These are phyloP conservation scores for Acanthopleura granulata DNA, from an alignment of 2,888 invertebrate genomes.

Conservation along the genomic window DNA sequence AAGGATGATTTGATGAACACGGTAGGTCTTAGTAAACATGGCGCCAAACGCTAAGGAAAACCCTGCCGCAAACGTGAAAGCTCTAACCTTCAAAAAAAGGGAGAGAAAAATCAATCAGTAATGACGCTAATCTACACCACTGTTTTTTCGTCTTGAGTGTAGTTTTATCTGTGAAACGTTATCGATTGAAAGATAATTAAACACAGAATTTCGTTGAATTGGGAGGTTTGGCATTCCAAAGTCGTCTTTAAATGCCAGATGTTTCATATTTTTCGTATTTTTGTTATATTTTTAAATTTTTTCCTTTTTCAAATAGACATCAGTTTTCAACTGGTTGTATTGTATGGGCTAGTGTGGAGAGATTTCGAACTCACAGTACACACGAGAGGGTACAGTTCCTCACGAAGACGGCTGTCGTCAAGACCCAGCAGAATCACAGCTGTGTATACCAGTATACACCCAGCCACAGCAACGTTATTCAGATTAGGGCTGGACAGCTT, in stretches of 20 bases:
- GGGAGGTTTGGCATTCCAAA: no score
- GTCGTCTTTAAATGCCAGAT: no score
- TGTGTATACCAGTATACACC: constrained; percentile 90
- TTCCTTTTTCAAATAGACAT: no score
- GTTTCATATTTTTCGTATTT: no score
- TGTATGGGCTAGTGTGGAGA: no score
- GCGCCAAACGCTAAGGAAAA: constrained; percentile 93
- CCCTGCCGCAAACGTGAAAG: constrained; percentile 89
- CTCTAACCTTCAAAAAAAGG: constrained; percentile 78
- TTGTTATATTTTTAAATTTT: no score
- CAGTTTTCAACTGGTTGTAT: no score
- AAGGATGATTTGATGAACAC: constrained; percentile 92
- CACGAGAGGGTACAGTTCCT: constrained; percentile 79
- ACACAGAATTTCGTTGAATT: no score
- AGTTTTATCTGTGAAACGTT: no score
- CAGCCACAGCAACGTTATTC: constrained; percentile 91
- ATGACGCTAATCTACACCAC: no score
- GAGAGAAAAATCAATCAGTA: neutral
- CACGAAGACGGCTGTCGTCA: constrained; percentile 83
- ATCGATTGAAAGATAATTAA: no score
- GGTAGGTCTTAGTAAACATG: constrained; percentile 94
- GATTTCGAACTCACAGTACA: constrained; percentile 81
- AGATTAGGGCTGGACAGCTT: constrained; percentile 92
- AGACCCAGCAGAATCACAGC: constrained; percentile 88
- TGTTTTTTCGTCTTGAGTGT: no score